phyloP scores from a whole-genome alignment of 23 tunicate genomes.

The Styela plicata region DNA sequence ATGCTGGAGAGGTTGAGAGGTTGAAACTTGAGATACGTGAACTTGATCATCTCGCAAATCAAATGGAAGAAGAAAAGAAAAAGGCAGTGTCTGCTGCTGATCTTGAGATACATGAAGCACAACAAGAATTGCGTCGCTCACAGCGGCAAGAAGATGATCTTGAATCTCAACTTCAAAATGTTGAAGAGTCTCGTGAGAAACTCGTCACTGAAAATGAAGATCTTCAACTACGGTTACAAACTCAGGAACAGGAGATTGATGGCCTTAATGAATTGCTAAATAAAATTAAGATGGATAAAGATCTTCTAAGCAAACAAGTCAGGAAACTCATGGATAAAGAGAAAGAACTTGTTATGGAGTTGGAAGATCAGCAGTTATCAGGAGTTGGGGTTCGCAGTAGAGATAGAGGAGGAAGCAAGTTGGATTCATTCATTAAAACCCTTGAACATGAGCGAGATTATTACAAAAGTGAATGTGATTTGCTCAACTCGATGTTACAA shows the following conservation, averaged over 20 bases:
- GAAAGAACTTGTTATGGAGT: constrained; percentile 58
- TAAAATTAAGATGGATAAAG: constrained; percentile 74
- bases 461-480: constrained; percentile 82
- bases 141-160: constrained; percentile 57
- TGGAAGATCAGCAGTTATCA: constrained; percentile 64
- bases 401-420: constrained; percentile 66
- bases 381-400: constrained; percentile 48
- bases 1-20: constrained; percentile 56
- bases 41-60: constrained; percentile 83
- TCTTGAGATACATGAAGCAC: constrained; percentile 86
- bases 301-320: constrained; percentile 60
- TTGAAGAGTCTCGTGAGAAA: constrained; percentile 44
- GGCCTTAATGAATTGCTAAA: constrained; percentile 59
- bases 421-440: constrained; percentile 76
- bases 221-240: constrained; percentile 47
- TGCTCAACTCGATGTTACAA: constrained; percentile 56
- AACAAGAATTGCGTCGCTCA: constrained; percentile 63
- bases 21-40: constrained; percentile 75
- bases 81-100: constrained; percentile 83
- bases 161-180: constrained; percentile 47
- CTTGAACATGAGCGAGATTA: constrained; percentile 91
- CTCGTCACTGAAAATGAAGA: constrained; percentile 57
- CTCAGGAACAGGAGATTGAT: constrained; percentile 45
- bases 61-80: constrained; percentile 83
- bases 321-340: constrained; percentile 58